Evolutionary conservation across 2,797 vertebrate species (phyloP), one percentile per base, ranked within the genome.

Genomic region (Mergus octosetaceus): DNA sequence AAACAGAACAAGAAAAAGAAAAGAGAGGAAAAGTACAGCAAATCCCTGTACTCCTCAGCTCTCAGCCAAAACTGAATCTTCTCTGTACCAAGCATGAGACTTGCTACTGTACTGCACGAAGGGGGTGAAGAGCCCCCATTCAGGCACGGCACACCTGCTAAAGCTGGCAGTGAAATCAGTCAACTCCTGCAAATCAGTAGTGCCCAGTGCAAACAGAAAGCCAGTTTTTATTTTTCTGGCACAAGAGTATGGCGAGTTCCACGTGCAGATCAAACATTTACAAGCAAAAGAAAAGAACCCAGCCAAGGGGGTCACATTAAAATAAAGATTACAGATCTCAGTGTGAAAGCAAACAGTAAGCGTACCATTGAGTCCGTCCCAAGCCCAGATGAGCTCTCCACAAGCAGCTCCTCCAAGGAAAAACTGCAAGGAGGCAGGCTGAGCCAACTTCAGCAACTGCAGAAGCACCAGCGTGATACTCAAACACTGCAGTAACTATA

Each of bases 371-470:
- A 90, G 69, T 62, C 62, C 93, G 62, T 60, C 58, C 93, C 92
- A 30, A 66, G 87, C 39, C 85, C 90, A 90, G 76, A 66, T 92
- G 78, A 73, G 87, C 83, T 68, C 84, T 87, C 49, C 87, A 86
- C 0, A 2, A 80, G 70, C 85, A 87, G 30, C 34, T 66, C 65
- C 83, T 78, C 69, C 86, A 94, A 81, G 85, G 94, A 88, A 93
- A 91, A 90, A 5, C 54, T 87, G 64, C 93, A 94, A 87, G 81
- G 88, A 95, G 84, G 83, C 61, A 74, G 85, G 78, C 86, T 49
- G 62, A 95, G 91, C 93, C 96, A 94, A 95, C 89, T 96, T 93
- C 93, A 96, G 94, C 94, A 96, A 95, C 91, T 89, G 79, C 89
- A 94, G 70, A 78, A 92, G 82, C 79, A 80, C 51, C 38, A 79